Evolutionary conservation across 2,797 vertebrate genomes (phyloP), one percentile per base, ranked within the genome.

Genomic region (Amazona ochrocephala): DNA sequence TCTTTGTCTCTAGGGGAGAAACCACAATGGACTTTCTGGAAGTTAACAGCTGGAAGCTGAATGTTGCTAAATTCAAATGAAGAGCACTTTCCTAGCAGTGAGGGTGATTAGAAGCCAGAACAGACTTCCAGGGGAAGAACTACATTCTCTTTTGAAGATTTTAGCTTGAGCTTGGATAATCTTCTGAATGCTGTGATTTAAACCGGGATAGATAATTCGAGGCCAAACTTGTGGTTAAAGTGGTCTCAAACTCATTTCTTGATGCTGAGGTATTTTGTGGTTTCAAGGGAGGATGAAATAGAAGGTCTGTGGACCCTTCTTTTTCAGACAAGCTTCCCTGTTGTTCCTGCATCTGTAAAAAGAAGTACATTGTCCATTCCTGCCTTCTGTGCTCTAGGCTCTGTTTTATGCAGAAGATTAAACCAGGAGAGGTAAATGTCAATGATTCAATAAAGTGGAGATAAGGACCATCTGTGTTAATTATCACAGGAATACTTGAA

Each of bases 41-140:
- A 90, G 88, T 94, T 94, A 95, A 93, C 93, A 94, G 88, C 90
- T 96, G 93, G 90, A 97, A 93, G 88, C 14, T 94, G 78, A 87
- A 65, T 89, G 86, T 39, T 86, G 56, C 58, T 91, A 89, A 87
- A 95, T 84, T 89, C 77, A 95, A 83, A 87, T 81, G 58, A 84
- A 86, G 68, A 79, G 32, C 67, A 67, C 48, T 92, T 90, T 90
- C 86, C 47, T 90, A 56, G 44, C 56, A 89, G 37, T 29, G 64
- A 66, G 42, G 76, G 47, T 26, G 45, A 32, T 58, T 84, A 81
- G 76, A 83, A 92, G 60, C 34, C 1, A 4, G 27, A 48, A 84
- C 62, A 66, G 34, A 56, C 29, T 94, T 87, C 29, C 60, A 76
- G 41, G 19, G 30, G 60, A 78, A 86, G 37, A 77, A 66, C 50